Evolutionary conservation across 2,888 invertebrate species (phyloP).

Genomic region (Ypsolopha sequella): DNA sequence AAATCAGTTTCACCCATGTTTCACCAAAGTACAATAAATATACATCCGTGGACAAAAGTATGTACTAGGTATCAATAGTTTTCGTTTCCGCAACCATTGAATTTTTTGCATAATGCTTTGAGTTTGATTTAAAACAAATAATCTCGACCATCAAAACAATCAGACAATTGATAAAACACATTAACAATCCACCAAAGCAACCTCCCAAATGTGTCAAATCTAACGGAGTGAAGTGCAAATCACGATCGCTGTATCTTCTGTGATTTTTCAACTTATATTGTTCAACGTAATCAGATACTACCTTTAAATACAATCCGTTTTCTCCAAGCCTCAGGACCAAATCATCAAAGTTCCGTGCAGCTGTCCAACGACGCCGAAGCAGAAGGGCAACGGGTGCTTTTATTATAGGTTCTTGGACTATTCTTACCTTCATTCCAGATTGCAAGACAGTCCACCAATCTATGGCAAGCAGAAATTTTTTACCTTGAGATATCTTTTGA

Average conservation of each 20-base stretch:
- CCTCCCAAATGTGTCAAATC: constrained; percentile 22
- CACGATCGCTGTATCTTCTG: neutral
- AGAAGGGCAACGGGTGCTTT: constrained; percentile 20
- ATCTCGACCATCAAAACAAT: constrained; percentile 27
- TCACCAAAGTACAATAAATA: no score
- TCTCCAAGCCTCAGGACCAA: constrained; percentile 22
- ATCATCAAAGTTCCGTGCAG: constrained; percentile 18
- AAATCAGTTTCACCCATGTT: no score
- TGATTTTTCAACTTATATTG: neutral
- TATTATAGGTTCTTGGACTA: constrained; percentile 21
- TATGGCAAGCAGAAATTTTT: constrained; percentile 24
- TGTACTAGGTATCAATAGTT: no score
- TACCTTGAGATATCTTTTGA: constrained; percentile 23
- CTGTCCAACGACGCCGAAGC: constrained; percentile 42
- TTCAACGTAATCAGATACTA: constrained; percentile 5
- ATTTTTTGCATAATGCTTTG: neutral
- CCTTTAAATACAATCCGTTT: constrained; percentile 22
- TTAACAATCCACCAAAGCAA: constrained; percentile 28
- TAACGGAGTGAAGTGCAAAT: constrained; percentile 14
- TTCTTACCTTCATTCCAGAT: constrained; percentile 21
- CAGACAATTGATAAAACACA: constrained; percentile 22
- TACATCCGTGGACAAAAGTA: no score
- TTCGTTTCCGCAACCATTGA: neutral
- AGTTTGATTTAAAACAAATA: constrained; percentile 11
- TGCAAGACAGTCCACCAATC: constrained; percentile 16